These are phyloP conservation scores for Eclectus roratus DNA, from an alignment of 2,113 vertebrate genomes.

Conservation along the genomic window DNA sequence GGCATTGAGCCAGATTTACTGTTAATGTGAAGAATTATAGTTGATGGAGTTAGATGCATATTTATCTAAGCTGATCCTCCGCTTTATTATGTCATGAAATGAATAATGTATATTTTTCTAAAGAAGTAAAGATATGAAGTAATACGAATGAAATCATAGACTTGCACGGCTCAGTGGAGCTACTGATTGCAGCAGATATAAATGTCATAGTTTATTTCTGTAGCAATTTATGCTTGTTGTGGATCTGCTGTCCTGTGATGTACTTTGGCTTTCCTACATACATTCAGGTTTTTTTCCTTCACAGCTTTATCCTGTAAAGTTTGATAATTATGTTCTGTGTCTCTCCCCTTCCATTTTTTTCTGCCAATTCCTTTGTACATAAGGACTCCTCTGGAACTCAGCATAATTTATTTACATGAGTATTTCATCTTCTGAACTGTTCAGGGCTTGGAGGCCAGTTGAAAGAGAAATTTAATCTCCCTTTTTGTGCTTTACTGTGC, in stretches of 20 bases:
- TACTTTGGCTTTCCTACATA: constrained; percentile 16
- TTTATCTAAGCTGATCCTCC: constrained; percentile 21
- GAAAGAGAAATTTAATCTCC: constrained; percentile 22
- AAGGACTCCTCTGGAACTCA: constrained; percentile 20
- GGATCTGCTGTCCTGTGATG: constrained; percentile 30
- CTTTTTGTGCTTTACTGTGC: background rate
- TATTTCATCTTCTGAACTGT: constrained; percentile 5
- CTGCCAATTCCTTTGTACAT: constrained; percentile 33
- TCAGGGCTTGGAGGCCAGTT: background rate
- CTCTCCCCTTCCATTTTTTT: background rate
- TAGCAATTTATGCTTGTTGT: constrained; percentile 18
- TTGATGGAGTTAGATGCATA: background rate
- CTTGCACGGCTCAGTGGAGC: constrained; percentile 33
- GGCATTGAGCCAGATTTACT: background rate
- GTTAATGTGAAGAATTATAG: background rate
- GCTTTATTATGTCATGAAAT: constrained; percentile 16
- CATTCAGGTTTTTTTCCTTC: background rate
- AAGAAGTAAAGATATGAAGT: constrained; percentile 51
- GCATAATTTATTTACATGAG: constrained; percentile 16
- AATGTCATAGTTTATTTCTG: constrained; percentile 37
- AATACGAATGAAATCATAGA: constrained; percentile 52
- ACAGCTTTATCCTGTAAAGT: background rate
- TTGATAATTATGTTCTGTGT: background rate
- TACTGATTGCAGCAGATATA: constrained; percentile 61
- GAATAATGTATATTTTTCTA: constrained; percentile 61